Conservation (phyloP, 2,113 vertebrate species). For the Echinops telfairi region DNA sequence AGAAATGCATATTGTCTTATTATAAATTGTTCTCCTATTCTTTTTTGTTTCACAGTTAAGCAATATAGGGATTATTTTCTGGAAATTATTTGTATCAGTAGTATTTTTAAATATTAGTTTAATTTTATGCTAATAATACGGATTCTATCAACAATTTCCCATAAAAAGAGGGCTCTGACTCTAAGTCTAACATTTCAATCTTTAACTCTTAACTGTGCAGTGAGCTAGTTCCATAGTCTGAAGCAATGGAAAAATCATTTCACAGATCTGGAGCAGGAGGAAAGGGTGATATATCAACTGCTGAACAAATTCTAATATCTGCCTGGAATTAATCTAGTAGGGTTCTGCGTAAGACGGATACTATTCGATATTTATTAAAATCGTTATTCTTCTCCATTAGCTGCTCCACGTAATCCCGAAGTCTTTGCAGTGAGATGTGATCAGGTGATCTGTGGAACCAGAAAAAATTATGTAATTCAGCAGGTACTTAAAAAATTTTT, state of each 20-base stretch:
- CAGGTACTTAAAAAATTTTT: slow-evolving; percentile 18
- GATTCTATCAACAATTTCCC: slow-evolving; percentile 23
- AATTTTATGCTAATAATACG: neutral
- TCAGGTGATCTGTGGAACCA: neutral
- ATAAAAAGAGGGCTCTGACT: neutral
- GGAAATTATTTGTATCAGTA: slow-evolving; percentile 39
- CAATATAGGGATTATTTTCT: slow-evolving; percentile 32
- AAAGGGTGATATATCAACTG: neutral
- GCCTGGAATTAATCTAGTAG: neutral
- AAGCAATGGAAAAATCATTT: slow-evolving; percentile 4
- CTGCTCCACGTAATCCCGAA: neutral
- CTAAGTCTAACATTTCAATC: neutral
- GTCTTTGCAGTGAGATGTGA: neutral
- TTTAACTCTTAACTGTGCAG: neutral
- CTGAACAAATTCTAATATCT: slow-evolving; percentile 9
- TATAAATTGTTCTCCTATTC: slow-evolving; percentile 42
- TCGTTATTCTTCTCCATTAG: neutral
- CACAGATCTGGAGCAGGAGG: neutral
- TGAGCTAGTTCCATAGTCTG: neutral
- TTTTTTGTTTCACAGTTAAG: slow-evolving; percentile 27
- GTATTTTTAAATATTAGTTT: slow-evolving; percentile 7
- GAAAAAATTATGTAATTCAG: neutral
- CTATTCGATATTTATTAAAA: neutral
- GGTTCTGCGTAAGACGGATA: neutral
- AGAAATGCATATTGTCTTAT: slow-evolving; percentile 54